phyloP scores from a whole-genome alignment of 2,113 vertebrate species.

The Patagioenas fasciata region DNA sequence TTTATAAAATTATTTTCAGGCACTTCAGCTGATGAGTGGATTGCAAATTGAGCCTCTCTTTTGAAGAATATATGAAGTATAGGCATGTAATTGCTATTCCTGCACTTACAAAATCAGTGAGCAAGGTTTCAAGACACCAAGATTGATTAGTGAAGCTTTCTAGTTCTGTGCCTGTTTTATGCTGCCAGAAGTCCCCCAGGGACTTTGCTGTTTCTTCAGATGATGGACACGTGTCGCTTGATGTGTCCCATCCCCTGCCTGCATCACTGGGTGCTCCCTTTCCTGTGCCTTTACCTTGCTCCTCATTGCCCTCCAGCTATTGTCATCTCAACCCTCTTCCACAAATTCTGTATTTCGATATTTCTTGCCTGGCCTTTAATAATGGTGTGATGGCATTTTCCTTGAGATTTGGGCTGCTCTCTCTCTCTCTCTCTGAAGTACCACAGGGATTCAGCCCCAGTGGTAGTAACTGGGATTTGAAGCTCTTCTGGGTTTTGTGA shows the following conservation, averaged over 20 bases:
- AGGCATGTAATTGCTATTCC: background rate
- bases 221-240: accelerated
- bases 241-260: background rate
- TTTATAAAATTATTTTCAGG: conserved; percentile 30
- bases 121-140: background rate
- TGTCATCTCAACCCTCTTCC: background rate
- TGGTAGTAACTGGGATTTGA: background rate
- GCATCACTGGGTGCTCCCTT: background rate
- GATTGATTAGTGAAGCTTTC: background rate
- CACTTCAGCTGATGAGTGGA: conserved; percentile 19
- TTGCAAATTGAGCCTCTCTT: conserved; percentile 10
- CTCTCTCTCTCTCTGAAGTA: background rate
- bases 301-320: background rate
- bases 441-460: background rate
- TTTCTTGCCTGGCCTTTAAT: background rate
- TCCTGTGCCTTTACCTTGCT: background rate
- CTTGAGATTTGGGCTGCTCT: background rate
- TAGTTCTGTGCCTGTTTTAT: background rate
- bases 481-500: background rate
- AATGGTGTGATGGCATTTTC: accelerated
- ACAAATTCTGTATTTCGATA: background rate
- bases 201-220: background rate
- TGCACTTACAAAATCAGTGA: background rate
- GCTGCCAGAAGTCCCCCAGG: accelerated
- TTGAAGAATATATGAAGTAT: background rate